These are phyloP conservation scores for Helobdella robusta DNA, from an alignment of 2,888 invertebrate genomes.

Conservation along the genomic window DNA sequence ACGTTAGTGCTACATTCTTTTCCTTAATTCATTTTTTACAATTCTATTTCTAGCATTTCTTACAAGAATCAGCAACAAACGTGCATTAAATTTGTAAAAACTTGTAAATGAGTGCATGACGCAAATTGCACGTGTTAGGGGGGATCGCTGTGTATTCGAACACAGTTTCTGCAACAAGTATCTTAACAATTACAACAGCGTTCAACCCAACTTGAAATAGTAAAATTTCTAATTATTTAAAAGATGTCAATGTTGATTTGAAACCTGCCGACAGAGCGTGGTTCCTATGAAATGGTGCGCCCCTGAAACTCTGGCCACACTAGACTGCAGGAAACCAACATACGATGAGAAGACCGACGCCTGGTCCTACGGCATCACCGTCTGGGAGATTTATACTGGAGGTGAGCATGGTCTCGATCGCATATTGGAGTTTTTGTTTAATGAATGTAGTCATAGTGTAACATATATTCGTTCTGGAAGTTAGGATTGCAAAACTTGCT, in stretches of 20 bases:
- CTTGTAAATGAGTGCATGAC: no score
- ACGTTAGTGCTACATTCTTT: not conserved
- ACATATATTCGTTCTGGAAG: not conserved
- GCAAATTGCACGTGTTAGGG: no score
- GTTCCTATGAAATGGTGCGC: constrained; percentile 20
- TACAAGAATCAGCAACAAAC: no score
- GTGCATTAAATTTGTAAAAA: no score
- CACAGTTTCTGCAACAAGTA: no score
- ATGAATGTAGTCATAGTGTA: not conserved
- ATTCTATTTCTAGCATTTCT: no score
- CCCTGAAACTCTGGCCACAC: constrained; percentile 16
- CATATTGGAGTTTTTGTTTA: not conserved
- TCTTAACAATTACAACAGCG: no score
- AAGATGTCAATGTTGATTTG: no score
- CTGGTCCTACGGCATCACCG: constrained; percentile 23
- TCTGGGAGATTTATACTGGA: constrained; percentile 26
- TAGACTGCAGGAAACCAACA: not conserved
- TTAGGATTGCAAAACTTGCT: not conserved
- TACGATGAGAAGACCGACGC: constrained; percentile 19
- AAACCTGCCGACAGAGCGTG: not conserved
- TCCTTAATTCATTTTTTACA: no score
- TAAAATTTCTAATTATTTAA: no score
- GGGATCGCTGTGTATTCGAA: no score
- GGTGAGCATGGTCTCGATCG: not conserved
- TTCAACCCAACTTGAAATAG: no score